phyloP scores from a whole-genome alignment of 1,140 invertebrate species.

The Pogonus chalceus region DNA sequence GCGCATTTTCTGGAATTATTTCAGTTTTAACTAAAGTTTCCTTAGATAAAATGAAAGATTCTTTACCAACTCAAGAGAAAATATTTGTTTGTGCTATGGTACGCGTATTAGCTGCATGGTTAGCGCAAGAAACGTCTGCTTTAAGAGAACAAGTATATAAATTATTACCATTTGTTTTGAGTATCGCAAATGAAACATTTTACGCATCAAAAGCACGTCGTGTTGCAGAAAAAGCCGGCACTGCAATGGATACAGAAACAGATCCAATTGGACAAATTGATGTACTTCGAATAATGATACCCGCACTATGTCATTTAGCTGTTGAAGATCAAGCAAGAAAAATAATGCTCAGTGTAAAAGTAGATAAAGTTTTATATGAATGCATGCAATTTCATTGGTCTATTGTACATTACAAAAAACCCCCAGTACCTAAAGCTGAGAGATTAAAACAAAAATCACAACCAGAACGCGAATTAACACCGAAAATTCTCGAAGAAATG shows the following conservation, averaged over 20 bases:
- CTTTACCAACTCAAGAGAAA: constrained; percentile 51
- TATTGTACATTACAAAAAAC: constrained; percentile 76
- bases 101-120: constrained; percentile 73
- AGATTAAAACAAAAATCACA: constrained; percentile 60
- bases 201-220: constrained; percentile 54
- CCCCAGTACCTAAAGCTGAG: constrained; percentile 65
- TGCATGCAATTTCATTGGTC: constrained; percentile 75
- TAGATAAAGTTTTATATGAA: constrained; percentile 71
- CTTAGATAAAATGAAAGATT: constrained; percentile 58
- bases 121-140: constrained; percentile 85
- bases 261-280: constrained; percentile 58
- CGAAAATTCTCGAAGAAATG: constrained; percentile 65
- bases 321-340: constrained; percentile 79
- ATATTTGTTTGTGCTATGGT: constrained; percentile 74
- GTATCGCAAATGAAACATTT: constrained; percentile 72
- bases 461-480: constrained; percentile 61
- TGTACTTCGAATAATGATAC: constrained; percentile 68
- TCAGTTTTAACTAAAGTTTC: constrained; percentile 60
- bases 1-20: constrained; percentile 75
- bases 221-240: constrained; percentile 50
- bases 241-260: constrained; percentile 40
- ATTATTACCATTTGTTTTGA: constrained; percentile 66
- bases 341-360: constrained; percentile 66
- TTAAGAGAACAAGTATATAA: constrained; percentile 73
- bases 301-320: constrained; percentile 79